A percentile compares a stretch with the other conserved stretches of the same genome.
phyloP scores from a whole-genome alignment of 2,888 invertebrate species.

The Kryphioiulus occultus region DNA sequence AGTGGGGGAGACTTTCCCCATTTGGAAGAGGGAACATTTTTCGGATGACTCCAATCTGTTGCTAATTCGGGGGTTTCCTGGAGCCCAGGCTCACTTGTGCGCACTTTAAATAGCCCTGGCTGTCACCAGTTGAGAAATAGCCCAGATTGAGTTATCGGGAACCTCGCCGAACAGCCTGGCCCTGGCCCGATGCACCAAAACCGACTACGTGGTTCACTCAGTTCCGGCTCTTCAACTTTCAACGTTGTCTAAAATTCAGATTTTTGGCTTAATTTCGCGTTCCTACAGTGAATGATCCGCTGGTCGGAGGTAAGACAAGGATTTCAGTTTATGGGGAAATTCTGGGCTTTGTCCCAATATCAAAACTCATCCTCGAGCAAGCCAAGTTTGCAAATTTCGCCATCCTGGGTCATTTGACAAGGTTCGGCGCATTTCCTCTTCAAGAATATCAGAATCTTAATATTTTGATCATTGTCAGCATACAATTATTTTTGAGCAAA shows the following conservation, averaged over 20 bases:
- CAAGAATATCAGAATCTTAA: background rate
- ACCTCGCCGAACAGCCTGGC: background rate
- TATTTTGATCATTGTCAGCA: no score
- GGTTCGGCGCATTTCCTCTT: background rate
- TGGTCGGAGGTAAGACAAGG: background rate
- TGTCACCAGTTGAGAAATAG: slow-evolving; percentile 31
- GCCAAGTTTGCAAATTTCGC: background rate
- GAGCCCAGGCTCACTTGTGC: background rate
- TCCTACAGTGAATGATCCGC: background rate
- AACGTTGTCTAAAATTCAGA: background rate
- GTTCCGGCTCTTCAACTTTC: background rate
- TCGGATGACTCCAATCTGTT: slow-evolving; percentile 40
- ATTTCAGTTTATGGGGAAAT: background rate
- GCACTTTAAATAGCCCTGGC: slow-evolving; percentile 6
- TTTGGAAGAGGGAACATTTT: background rate
- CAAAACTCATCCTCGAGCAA: background rate
- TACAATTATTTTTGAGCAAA: no score
- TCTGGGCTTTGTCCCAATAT: background rate
- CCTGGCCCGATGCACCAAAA: background rate
- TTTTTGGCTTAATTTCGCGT: background rate
- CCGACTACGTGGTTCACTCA: background rate
- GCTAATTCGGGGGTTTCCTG: slow-evolving; percentile 21
- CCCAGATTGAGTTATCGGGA: slow-evolving; percentile 29
- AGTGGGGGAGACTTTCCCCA: background rate
- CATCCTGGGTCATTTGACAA: background rate